Base-by-base conservation (phyloP, 1,140 invertebrate species). In the Pogonus chalceus region DNA sequence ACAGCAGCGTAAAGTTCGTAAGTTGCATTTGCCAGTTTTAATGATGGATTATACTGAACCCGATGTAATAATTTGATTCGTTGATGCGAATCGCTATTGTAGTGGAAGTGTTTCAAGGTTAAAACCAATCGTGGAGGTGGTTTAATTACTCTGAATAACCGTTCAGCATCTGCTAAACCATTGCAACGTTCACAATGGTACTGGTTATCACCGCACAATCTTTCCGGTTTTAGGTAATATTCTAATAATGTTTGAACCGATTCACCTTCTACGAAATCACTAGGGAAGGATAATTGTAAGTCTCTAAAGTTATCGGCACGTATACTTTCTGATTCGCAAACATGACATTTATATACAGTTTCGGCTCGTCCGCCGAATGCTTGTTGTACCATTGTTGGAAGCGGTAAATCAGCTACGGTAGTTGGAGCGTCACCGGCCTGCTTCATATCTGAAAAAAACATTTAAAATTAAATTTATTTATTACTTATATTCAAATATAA, bases 101-200 rank as follows among this genome's bases (percentile, higher is more conserved):
- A 92, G 62, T 83, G 82, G 63, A 92, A 92, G 56, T 89, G 81
- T 60, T 91, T 86, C 12, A 92, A 67, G 1, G 88, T 88, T 0
- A 92, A 67, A 52, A 91, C 84, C 1, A 93, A 74, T 68, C 88
- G 84, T 9, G 79, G 77, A 0, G 90, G 89, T 0, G 83, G 75
- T 26, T 83, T 77, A 0, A 84, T 75, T 14, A 92, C 80, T 23
- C 79, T 75, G 0, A 89, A 84, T 2, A 79, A 79, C 18, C 87
- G 76, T 60, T 86, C 82, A 0, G 86, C 89, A 62, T 92, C 87
- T 23, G 83, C 83, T 1, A 90, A 71, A 12, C 75, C 77, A 9
- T 76, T 76, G 66, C 90, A 93, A 22, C 79, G 79, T 56, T 83
- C 81, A 72, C 90, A 93, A 55, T 81, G 77, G 65, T 92, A 92